A percentile compares a stretch with the other conserved stretches of the same genome.
Conservation (phyloP, 2,797 vertebrate species). For the Heteromormyrus szaboi region DNA sequence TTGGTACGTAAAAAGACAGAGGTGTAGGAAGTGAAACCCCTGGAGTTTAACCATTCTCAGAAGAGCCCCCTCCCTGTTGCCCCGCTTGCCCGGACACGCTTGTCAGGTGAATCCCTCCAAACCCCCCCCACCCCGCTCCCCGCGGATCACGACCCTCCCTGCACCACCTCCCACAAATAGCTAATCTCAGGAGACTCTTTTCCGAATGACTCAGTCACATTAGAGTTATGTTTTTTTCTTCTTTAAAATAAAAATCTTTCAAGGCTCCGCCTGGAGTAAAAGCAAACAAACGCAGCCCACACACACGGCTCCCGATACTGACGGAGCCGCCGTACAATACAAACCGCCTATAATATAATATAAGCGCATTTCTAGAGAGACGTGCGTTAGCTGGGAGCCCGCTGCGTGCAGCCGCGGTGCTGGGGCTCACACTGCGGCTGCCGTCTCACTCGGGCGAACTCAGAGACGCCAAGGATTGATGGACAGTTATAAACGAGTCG, state of each 20-base stretch:
- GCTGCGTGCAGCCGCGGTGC: constrained; percentile 35
- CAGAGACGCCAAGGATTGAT: background rate
- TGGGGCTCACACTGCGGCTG: constrained; percentile 29
- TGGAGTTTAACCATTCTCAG: background rate
- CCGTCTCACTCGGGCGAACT: background rate
- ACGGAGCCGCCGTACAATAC: constrained; percentile 25
- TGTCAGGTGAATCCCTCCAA: constrained; percentile 11
- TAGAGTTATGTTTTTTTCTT: constrained; percentile 2
- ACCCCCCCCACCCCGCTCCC: constrained; percentile 1
- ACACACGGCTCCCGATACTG: constrained; percentile 12
- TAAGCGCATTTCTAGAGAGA: constrained; percentile 16
- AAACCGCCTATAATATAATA: constrained; percentile 32
- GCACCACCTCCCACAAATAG: constrained; percentile 17
- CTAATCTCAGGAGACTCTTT: constrained; percentile 14
- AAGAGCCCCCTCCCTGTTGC: background rate
- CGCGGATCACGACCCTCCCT: background rate
- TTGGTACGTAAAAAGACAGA: background rate
- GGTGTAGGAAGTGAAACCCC: background rate
- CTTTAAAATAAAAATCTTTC: constrained; percentile 18
- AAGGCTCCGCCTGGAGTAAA: constrained; percentile 15
- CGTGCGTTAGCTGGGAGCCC: constrained; percentile 32
- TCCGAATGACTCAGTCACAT: constrained; percentile 19
- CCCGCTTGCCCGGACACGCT: background rate
- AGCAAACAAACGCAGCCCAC: constrained; percentile 20
- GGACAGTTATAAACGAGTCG: background rate